Evolutionary conservation across 2,113 vertebrate species (phyloP).

Genomic region (Monopterus albus): DNA sequence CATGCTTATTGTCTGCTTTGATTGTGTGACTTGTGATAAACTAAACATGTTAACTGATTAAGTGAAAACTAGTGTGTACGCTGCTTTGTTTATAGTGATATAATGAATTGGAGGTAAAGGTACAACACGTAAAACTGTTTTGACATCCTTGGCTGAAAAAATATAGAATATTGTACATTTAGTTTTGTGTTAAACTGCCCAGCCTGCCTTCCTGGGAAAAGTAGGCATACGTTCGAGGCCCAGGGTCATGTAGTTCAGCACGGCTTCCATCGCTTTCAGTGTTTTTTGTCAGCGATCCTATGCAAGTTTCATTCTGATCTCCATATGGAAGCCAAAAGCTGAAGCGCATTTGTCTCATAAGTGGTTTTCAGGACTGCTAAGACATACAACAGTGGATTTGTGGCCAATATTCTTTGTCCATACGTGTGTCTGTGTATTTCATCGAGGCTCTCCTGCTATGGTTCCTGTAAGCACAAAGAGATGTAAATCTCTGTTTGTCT

Average conservation of each 20-base stretch:
- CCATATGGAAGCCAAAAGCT: slow-evolving; percentile 81
- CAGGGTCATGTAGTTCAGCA: slow-evolving; percentile 22
- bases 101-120: slow-evolving; percentile 45
- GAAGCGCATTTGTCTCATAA: slow-evolving; percentile 39
- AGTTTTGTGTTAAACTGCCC: slow-evolving; percentile 31
- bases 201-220: slow-evolving; percentile 36
- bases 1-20: slow-evolving; percentile 36
- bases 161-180: slow-evolving; percentile 14
- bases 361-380: slow-evolving; percentile 82
- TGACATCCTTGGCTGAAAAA: slow-evolving; percentile 37
- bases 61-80: slow-evolving; percentile 68
- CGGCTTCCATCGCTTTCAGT: slow-evolving; percentile 47
- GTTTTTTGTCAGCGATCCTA: slow-evolving; percentile 85
- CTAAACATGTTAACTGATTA: slow-evolving; percentile 45
- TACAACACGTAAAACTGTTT: slow-evolving; percentile 33
- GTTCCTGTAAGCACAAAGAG: slow-evolving; percentile 84
- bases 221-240: slow-evolving; percentile 9
- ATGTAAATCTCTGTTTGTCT: too few relatives aligned
- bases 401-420: slow-evolving; percentile 66
- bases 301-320: slow-evolving; percentile 88
- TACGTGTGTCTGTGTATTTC: slow-evolving; percentile 75
- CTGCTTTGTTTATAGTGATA: slow-evolving; percentile 76
- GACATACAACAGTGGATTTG: slow-evolving; percentile 73
- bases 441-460: slow-evolving; percentile 72
- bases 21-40: slow-evolving; percentile 52